A percentile compares a stretch with the other conserved stretches of the same genome.
These are phyloP conservation scores for Phrixothrix hirtus DNA, from an alignment of 2,888 invertebrate species.

Conservation along the genomic window DNA sequence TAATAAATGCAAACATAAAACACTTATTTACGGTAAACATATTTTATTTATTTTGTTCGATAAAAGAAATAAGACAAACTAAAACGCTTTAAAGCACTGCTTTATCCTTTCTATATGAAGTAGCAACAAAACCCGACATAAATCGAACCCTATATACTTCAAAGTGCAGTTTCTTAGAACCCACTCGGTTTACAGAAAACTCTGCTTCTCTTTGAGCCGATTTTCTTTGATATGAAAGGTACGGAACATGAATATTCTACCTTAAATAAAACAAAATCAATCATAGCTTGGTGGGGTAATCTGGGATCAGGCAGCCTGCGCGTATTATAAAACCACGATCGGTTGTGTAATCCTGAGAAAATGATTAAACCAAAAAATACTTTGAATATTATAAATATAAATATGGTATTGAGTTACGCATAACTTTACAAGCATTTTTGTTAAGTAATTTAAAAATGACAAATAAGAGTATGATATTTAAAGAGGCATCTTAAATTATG, in stretches of 20 bases:
- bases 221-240: conserved; percentile 46
- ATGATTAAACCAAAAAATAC: too few species aligned
- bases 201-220: conserved; percentile 43
- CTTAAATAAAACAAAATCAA: conserved; percentile 44
- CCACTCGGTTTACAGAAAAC: conserved; percentile 26
- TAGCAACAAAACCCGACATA: conserved; percentile 26
- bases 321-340: conserved; percentile 22
- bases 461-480: too few species aligned
- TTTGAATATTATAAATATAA: too few species aligned
- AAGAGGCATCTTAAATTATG: too few species aligned
- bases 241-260: conserved; percentile 44
- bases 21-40: too few species aligned
- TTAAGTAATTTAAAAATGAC: too few species aligned
- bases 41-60: neutral
- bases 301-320: conserved; percentile 41
- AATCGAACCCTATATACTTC: conserved; percentile 32
- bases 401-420: too few species aligned
- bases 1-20: neutral
- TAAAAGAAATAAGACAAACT: conserved; percentile 15
- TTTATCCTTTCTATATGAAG: conserved; percentile 17
- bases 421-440: too few species aligned
- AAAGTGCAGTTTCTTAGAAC: conserved; percentile 25
- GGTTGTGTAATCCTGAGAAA: conserved; percentile 13
- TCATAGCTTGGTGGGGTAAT: conserved; percentile 42
- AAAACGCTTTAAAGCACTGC: conserved; percentile 11